phyloP scores from a whole-genome alignment of 2,888 invertebrate species.

The Himalopsyche kuldschensis region DNA sequence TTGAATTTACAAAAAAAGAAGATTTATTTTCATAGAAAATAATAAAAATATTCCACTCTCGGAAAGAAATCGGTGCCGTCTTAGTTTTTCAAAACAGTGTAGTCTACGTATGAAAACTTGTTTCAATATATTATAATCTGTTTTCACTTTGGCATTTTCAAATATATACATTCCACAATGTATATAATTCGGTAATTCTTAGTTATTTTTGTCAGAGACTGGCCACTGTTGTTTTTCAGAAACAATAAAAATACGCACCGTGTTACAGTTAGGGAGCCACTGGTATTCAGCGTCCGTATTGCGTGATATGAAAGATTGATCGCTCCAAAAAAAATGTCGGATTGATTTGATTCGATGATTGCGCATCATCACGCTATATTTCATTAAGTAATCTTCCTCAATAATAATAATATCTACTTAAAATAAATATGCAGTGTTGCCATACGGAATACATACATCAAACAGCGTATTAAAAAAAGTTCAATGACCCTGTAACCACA shows the following conservation, averaged over 20 bases:
- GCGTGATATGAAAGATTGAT: neutral
- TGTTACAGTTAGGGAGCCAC: neutral
- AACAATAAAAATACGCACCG: neutral
- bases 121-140: no score
- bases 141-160: no score
- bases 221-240: neutral
- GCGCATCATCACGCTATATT: conserved; percentile 1
- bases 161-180: no score
- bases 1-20: no score
- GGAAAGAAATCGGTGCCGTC: no score
- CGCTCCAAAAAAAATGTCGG: neutral
- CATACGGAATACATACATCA: neutral
- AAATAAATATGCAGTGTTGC: neutral
- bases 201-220: no score
- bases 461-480: neutral
- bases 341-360: neutral
- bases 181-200: no score
- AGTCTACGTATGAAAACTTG: no score
- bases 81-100: no score
- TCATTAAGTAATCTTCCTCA: neutral
- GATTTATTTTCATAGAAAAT: no score
- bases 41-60: no score
- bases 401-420: neutral
- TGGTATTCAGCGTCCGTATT: neutral
- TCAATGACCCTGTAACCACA: neutral